phyloP scores from a whole-genome alignment of 92 coral and sea anemone species.

The Pocillopora meandrina region DNA sequence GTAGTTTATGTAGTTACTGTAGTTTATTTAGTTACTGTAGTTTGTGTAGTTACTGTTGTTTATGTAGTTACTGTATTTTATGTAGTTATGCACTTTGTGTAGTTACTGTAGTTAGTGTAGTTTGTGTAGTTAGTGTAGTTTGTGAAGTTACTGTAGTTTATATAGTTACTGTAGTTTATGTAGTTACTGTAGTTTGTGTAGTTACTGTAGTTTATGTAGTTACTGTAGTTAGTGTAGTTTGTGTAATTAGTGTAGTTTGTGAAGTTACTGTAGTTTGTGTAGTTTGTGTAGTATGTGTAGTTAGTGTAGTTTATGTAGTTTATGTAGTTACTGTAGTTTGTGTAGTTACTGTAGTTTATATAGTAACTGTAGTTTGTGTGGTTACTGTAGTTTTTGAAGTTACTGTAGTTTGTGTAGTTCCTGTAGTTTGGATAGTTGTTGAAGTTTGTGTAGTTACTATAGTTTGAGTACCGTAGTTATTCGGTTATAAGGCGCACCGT shows the following conservation, averaged over 20 bases:
- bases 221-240: background rate
- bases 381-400: background rate
- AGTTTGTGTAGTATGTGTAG: background rate
- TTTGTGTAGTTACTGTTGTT: too few relatives aligned
- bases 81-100: too few relatives aligned
- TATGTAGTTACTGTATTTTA: too few relatives aligned
- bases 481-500: too few relatives aligned
- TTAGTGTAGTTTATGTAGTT: background rate
- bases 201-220: background rate
- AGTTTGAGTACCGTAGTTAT: background rate
- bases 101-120: too few relatives aligned
- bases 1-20: too few relatives aligned
- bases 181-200: background rate
- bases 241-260: background rate
- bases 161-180: too few relatives aligned
- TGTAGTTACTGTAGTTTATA: background rate
- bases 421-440: background rate
- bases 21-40: too few relatives aligned
- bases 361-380: background rate
- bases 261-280: background rate
- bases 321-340: background rate
- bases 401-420: background rate
- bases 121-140: too few relatives aligned
- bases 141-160: too few relatives aligned
- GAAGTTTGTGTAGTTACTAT: background rate